Percentiles rank a stretch among this genome's conserved stretches.
Evolutionary conservation across 2,888 invertebrate genomes (phyloP).

Genomic region (Archips xylosteana): DNA sequence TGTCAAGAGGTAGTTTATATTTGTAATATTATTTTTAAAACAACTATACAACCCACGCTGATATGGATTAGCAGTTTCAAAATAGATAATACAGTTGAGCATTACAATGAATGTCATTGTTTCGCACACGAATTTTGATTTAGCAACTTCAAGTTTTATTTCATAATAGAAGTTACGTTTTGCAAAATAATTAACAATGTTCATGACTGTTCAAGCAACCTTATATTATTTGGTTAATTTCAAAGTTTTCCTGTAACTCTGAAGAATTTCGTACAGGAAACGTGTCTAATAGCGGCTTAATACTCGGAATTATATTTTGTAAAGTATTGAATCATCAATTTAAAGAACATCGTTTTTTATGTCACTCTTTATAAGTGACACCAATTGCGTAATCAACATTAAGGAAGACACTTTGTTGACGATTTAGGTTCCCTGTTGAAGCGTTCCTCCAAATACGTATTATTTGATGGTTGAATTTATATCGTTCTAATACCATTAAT

Average conservation of each 20-base stretch:
- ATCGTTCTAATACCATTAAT: neutral
- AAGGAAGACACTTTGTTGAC: constrained; percentile 36
- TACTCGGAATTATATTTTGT: constrained; percentile 37
- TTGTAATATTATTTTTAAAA: constrained; percentile 38
- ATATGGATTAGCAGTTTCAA: constrained; percentile 36
- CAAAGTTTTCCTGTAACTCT: constrained; percentile 1
- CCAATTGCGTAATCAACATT: constrained; percentile 40
- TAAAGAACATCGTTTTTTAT: constrained; percentile 42
- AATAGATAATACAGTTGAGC: constrained; percentile 43
- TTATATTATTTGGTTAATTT: neutral
- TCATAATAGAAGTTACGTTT: constrained; percentile 29
- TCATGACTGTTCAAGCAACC: neutral
- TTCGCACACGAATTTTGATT: constrained; percentile 34
- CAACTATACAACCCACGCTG: constrained; percentile 35
- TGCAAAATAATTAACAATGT: constrained; percentile 6
- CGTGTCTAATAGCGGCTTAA: constrained; percentile 28
- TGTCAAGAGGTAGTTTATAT: constrained; percentile 88
- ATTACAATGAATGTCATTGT: constrained; percentile 43
- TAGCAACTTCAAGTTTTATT: constrained; percentile 30
- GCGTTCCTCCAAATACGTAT: constrained; percentile 10
- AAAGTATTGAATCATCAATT: constrained; percentile 41
- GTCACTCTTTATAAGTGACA: constrained; percentile 43
- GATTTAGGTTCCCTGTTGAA: constrained; percentile 18
- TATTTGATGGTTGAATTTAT: neutral
- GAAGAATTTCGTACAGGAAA: constrained; percentile 22